Evolutionary conservation across 2,797 vertebrate genomes (phyloP).

Genomic region (Sebastes matsubarae): DNA sequence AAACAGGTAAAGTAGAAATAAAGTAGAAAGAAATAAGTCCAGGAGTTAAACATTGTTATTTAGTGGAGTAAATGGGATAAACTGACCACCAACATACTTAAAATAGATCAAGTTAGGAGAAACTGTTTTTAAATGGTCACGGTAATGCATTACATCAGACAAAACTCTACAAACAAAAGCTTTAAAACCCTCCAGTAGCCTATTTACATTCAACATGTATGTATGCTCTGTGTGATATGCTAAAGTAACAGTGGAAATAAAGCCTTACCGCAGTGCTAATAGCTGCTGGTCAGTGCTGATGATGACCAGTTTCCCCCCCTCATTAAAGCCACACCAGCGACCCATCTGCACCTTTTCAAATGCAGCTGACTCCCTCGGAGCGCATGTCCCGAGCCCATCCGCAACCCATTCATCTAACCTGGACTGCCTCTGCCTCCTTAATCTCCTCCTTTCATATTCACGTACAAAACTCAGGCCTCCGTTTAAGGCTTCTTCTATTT

Average conservation of each 20-base stretch:
- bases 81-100: neutral
- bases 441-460: conserved; percentile 72
- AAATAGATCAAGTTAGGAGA: neutral
- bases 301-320: neutral
- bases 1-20: too few relatives aligned
- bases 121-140: neutral
- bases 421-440: conserved; percentile 60
- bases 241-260: neutral
- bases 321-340: conserved; percentile 23
- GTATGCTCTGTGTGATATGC: neutral
- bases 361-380: conserved; percentile 63
- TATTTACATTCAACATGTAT: neutral
- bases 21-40: too few relatives aligned
- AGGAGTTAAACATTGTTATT: neutral
- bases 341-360: conserved; percentile 69
- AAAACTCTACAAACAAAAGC: neutral
- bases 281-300: conserved; percentile 28
- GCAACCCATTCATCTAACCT: conserved; percentile 65
- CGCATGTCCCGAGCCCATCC: conserved; percentile 44
- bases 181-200: neutral
- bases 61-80: neutral
- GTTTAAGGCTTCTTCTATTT: conserved; percentile 54
- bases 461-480: conserved; percentile 46
- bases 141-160: neutral
- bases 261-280: neutral